Evolutionary conservation across 2,797 vertebrate genomes (phyloP).

Genomic region (Picus viridis): DNA sequence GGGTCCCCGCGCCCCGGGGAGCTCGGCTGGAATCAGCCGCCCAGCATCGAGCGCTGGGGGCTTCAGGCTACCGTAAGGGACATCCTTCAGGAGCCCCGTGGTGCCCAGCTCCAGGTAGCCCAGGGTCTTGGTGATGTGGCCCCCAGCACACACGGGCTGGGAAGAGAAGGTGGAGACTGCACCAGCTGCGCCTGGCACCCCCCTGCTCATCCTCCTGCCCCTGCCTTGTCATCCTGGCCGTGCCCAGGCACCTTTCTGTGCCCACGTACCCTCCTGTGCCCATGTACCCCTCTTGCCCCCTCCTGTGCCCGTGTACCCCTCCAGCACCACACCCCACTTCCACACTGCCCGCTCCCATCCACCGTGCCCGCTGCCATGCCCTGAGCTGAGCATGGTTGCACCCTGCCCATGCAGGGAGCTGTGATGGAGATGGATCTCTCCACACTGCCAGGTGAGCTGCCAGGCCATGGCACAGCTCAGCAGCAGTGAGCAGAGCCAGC

Average conservation of each 20-base stretch:
- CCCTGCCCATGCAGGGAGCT: not conserved
- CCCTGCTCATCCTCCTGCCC: not conserved
- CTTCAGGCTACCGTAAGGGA: constrained; percentile 83
- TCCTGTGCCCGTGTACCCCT: not conserved
- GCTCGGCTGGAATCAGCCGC: constrained; percentile 80
- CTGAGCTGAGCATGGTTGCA: not conserved
- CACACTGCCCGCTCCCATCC: too few relatives aligned
- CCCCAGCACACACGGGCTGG: constrained; percentile 86
- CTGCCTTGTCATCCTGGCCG: not conserved
- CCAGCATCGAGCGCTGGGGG: constrained; percentile 78
- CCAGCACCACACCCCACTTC: accelerated
- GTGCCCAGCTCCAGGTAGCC: constrained; percentile 87
- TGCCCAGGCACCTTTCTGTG: not conserved
- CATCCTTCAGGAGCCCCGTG: constrained; percentile 80
- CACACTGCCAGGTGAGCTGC: not conserved
- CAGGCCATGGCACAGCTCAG: accelerated
- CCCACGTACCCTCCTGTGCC: accelerated
- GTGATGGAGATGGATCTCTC: not conserved
- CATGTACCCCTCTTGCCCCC: not conserved
- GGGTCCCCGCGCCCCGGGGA: not conserved
- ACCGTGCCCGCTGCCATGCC: accelerated
- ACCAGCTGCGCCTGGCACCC: not conserved
- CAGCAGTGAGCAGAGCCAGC: not conserved
- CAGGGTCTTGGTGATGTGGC: constrained; percentile 79
- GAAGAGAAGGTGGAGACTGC: not conserved